Base-by-base conservation (phyloP, 2,888 invertebrate species). In the Theodoxus fluviatilis region DNA sequence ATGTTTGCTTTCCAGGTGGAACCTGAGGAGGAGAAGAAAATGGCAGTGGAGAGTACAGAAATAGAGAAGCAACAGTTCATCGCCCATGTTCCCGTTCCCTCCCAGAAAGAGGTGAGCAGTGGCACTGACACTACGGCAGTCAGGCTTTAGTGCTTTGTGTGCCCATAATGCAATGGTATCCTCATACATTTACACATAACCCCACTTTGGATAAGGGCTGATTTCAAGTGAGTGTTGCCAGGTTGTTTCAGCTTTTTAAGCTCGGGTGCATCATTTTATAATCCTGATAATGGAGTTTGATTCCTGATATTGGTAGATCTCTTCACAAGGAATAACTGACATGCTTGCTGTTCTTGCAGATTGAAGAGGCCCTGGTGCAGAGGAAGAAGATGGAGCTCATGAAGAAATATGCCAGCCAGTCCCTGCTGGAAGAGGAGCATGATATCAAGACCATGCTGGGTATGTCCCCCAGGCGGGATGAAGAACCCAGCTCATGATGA, bases 321-420 rank as follows among this genome's bases (percentile, higher is more conserved):
- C 12, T 18, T 18, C 12, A 15, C 12, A 43, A 15, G 12, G 12
- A 12, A 43, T 43, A 43, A 43, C 18, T n/a, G n/a, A n/a, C n/a
- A n/a, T n/a, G n/a, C n/a, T n/a, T n/a, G n/a, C n/a, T 40, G 67
- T 37, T 57, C 15, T 77, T 79, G 12, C 75, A 88, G 86, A 93
- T 98, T 74, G 96, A 97, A 78, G 94, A 94, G 81, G 97, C 97
- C 0, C 89, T 99, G 70, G 89, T 99, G 0, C 91, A 91, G 76
- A 91, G 94, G 82, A 94, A 96, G 87, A 99, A 99, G 87, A 93
- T 93, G 85, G 96, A 98, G 87, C 89, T 99, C 55, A 86, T 98
- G 72, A 93, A 93, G 79, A 93, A 93, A 87, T 97, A 95, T 87
- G 93, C 87, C 4, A 86, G 84, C 77, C 86, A 86, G 12, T 73